Conservation (phyloP, 2,797 vertebrate species). For the Dryobates pubescens region DNA sequence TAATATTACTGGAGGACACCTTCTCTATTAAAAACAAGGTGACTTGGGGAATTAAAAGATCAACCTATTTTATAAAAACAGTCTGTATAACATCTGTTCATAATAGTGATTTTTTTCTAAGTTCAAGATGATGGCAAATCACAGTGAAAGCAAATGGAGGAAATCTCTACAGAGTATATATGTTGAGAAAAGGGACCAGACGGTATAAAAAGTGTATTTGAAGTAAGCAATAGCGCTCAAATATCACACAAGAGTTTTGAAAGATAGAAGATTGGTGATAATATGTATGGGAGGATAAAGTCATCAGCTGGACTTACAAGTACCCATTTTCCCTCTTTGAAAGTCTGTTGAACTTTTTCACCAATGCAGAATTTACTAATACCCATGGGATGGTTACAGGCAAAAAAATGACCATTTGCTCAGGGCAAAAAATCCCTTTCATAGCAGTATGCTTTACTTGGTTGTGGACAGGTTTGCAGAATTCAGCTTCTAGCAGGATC, state of each 20-base stretch:
- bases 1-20: constrained; percentile 41
- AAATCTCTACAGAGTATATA: background rate
- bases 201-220: background rate
- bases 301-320: background rate
- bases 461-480: background rate
- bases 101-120: background rate
- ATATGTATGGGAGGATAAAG: background rate
- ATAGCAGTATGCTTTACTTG: background rate
- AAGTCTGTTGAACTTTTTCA: background rate
- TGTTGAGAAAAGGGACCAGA: background rate
- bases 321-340: background rate
- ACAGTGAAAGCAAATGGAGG: background rate
- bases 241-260: background rate
- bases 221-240: background rate
- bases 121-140: background rate
- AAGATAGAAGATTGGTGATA: background rate
- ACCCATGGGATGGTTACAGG: rapidly evolving
- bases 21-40: constrained; percentile 26
- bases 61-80: constrained; percentile 21
- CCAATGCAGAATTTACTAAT: background rate
- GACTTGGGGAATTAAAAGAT: background rate
- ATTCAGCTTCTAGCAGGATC: background rate
- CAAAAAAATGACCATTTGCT: background rate
- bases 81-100: background rate
- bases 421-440: background rate